phyloP scores from a whole-genome alignment of 2,797 vertebrate species.

The Acropternis orthonyx region DNA sequence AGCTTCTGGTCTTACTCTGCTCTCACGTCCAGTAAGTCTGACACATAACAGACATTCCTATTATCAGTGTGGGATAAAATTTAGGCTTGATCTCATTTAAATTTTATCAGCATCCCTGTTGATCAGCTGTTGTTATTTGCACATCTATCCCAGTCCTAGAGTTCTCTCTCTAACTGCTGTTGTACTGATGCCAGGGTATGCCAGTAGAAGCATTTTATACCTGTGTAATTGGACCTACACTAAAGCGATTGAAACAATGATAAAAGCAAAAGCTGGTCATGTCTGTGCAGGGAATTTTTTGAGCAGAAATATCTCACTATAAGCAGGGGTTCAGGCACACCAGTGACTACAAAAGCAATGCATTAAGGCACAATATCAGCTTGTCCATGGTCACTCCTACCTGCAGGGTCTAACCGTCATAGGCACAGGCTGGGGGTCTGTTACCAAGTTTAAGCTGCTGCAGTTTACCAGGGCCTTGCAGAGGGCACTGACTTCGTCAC shows the following conservation, averaged over 20 bases:
- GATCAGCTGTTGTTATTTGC: conserved; percentile 62
- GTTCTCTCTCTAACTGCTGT: conserved; percentile 56
- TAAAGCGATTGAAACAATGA: conserved; percentile 43
- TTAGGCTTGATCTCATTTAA: conserved; percentile 59
- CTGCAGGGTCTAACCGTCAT: background rate
- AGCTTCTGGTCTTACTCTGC: background rate
- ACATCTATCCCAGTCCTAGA: conserved; percentile 27
- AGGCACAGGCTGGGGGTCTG: fast-evolving
- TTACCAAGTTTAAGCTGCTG: background rate
- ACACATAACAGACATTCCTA: conserved; percentile 29
- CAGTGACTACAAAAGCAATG: background rate
- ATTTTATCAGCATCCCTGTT: conserved; percentile 57
- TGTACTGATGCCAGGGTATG: conserved; percentile 41
- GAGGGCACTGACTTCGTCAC: background rate
- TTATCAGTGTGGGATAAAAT: conserved; percentile 31
- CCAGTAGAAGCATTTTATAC: conserved; percentile 57
- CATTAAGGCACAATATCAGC: background rate
- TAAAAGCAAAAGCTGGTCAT: conserved; percentile 50
- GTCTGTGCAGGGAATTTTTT: background rate
- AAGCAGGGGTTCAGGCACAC: background rate
- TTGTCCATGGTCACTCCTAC: background rate
- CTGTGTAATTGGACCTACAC: conserved; percentile 56
- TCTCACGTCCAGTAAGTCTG: background rate
- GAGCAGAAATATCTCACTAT: background rate
- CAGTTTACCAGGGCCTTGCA: background rate